These are phyloP conservation scores for Goniozus legneri DNA, from an alignment of 1,140 invertebrate genomes.

Conservation along the genomic window DNA sequence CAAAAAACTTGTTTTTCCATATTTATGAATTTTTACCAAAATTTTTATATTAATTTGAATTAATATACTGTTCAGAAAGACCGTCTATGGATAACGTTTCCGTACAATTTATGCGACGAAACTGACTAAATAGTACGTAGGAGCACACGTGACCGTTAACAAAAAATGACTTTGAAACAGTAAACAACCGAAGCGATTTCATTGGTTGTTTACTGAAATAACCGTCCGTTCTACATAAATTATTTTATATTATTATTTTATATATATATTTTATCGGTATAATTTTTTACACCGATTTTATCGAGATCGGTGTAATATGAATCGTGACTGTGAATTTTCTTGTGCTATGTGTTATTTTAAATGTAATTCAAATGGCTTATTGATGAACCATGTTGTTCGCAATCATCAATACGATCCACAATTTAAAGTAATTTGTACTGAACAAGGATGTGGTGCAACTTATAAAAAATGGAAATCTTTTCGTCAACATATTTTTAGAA, in stretches of 20 bases:
- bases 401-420: slow-evolving; percentile 7
- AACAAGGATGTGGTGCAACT: slow-evolving; percentile 6
- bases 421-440: slow-evolving; percentile 10
- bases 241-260: neutral
- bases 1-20: neutral
- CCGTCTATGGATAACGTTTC: neutral
- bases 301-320: neutral
- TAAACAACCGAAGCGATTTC: neutral
- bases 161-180: neutral
- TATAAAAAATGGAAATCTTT: slow-evolving; percentile 9
- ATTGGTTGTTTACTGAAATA: neutral
- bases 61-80: neutral
- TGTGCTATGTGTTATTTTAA: slow-evolving; percentile 6
- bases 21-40: neutral
- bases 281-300: neutral
- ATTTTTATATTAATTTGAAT: neutral
- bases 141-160: neutral
- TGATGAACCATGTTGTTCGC: slow-evolving; percentile 7
- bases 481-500: slow-evolving; percentile 1
- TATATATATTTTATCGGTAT: neutral
- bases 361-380: neutral
- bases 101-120: neutral
- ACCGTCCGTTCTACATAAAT: neutral
- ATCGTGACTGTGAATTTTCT: neutral
- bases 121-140: neutral